Percentiles rank a stretch among this genome's conserved stretches.
These are phyloP conservation scores for Tachina grossa DNA, from an alignment of 2,888 invertebrate species.

Conservation along the genomic window DNA sequence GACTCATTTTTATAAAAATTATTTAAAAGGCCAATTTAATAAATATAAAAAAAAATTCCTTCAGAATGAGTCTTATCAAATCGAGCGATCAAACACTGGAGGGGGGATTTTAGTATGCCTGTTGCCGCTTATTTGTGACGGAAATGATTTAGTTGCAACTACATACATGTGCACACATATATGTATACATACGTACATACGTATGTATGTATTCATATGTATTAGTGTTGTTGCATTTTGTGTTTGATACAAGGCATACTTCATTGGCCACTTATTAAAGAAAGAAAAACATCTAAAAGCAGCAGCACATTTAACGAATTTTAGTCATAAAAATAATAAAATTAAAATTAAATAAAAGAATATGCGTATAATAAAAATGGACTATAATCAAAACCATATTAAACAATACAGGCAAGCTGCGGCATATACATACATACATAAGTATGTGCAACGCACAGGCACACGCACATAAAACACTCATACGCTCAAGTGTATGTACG, in stretches of 20 bases:
- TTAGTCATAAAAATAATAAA: slow-evolving; percentile 26
- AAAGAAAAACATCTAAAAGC: slow-evolving; percentile 16
- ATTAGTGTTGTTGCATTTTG: slow-evolving; percentile 9
- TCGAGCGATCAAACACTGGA: neutral
- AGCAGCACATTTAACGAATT: slow-evolving; percentile 41
- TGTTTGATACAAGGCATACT: slow-evolving; percentile 27
- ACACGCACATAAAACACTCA: neutral
- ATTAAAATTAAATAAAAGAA: slow-evolving; percentile 24
- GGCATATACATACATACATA: neutral
- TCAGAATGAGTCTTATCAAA: slow-evolving; percentile 35
- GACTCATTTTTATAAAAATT: slow-evolving; percentile 29
- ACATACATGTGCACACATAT: too few relatives aligned
- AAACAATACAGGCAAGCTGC: slow-evolving; percentile 22
- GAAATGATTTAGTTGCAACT: slow-evolving; percentile 63
- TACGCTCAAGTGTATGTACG: neutral
- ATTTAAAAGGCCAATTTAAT: neutral
- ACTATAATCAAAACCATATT: slow-evolving; percentile 43
- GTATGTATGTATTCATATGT: neutral
- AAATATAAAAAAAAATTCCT: slow-evolving; percentile 26
- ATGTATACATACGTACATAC: neutral
- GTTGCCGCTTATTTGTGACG: slow-evolving; percentile 45
- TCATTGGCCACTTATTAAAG: slow-evolving; percentile 19
- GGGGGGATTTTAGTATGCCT: neutral
- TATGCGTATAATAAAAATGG: slow-evolving; percentile 31
- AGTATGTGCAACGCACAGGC: slow-evolving; percentile 18